These are phyloP conservation scores for Temnothorax curvispinosus DNA, from an alignment of 1,140 invertebrate genomes.

Conservation along the genomic window DNA sequence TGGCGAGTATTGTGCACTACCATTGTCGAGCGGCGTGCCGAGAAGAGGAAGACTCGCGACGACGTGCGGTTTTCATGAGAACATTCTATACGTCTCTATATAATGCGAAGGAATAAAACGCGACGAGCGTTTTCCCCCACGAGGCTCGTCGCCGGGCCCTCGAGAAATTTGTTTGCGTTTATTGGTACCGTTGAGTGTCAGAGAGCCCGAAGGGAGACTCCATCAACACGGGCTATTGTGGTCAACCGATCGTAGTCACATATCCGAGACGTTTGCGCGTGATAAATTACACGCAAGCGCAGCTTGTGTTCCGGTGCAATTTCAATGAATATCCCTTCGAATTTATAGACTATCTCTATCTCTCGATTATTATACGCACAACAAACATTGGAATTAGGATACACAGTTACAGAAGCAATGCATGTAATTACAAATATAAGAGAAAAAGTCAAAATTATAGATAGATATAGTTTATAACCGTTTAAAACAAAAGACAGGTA, in stretches of 20 bases:
- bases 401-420: too few species aligned
- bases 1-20: slow-evolving; percentile 79
- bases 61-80: slow-evolving; percentile 51
- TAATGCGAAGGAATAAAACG: slow-evolving; percentile 41
- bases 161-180: slow-evolving; percentile 78
- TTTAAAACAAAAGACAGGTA: background rate
- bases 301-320: slow-evolving; percentile 12
- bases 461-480: background rate
- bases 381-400: background rate
- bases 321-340: background rate
- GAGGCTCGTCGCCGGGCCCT: slow-evolving; percentile 24
- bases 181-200: slow-evolving; percentile 64
- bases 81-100: slow-evolving; percentile 44
- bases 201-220: background rate
- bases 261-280: slow-evolving; percentile 29
- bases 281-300: slow-evolving; percentile 32
- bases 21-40: slow-evolving; percentile 75
- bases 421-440: background rate
- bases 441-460: background rate
- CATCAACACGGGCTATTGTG: slow-evolving; percentile 50
- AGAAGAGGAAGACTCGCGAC: slow-evolving; percentile 69
- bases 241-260: slow-evolving; percentile 25
- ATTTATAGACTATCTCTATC: background rate
- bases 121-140: background rate
- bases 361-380: background rate